Evolutionary conservation across 1,140 invertebrate species (phyloP).

Genomic region (Apolygus lucorum): DNA sequence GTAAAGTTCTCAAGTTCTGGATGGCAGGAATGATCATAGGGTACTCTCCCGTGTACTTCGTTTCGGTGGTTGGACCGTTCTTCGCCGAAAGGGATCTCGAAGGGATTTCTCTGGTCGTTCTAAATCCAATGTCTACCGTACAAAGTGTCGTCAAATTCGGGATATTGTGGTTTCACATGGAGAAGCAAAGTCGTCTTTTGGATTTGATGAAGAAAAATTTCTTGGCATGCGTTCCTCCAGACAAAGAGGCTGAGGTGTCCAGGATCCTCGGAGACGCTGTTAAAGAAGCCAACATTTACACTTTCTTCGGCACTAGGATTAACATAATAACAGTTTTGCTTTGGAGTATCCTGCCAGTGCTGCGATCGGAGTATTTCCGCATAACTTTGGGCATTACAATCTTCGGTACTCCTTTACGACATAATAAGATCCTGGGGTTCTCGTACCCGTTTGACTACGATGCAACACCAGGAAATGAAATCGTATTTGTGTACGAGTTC

Average conservation of each 20-base stretch:
- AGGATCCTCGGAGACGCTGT: background rate
- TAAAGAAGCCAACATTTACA: background rate
- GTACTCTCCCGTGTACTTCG: background rate
- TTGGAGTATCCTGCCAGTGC: background rate
- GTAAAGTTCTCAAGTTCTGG: background rate
- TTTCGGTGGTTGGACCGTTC: background rate
- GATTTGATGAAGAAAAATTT: background rate
- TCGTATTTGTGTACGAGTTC: background rate
- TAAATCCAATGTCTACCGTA: background rate
- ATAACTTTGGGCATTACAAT: background rate
- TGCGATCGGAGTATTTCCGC: background rate
- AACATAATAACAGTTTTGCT: background rate
- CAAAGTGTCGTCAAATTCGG: background rate
- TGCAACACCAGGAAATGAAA: background rate
- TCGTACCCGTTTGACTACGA: background rate
- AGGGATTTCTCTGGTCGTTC: background rate
- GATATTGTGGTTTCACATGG: background rate
- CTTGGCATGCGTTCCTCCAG: background rate
- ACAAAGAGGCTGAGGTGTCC: background rate
- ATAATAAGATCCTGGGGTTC: background rate
- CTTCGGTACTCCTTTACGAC: background rate
- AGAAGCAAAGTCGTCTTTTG: background rate
- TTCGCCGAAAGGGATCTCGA: background rate
- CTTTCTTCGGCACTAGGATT: background rate
- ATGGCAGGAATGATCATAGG: background rate